Evolutionary conservation across 2,113 vertebrate genomes (phyloP).

Genomic region (Apistogramma diplotaenia): DNA sequence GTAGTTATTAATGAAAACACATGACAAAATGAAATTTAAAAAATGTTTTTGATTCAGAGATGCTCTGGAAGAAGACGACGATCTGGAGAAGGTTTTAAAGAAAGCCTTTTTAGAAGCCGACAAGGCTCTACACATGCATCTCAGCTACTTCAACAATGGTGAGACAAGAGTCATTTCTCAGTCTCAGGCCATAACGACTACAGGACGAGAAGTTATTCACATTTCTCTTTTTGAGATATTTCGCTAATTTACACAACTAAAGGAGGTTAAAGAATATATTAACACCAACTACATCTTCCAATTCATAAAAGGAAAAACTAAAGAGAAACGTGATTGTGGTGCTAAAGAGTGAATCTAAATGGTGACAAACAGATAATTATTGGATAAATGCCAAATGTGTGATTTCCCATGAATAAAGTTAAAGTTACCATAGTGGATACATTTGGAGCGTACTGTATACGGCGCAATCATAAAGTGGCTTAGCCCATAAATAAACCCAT

Average conservation of each 20-base stretch:
- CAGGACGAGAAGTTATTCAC: background rate
- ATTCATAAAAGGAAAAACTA: background rate
- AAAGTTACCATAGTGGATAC: background rate
- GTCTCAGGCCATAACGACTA: background rate
- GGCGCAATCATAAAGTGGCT: background rate
- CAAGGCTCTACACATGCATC: slow-evolving; percentile 82
- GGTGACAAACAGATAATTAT: background rate
- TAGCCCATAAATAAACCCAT: background rate
- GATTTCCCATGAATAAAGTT: background rate
- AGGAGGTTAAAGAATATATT: background rate
- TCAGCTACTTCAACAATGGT: slow-evolving; percentile 84
- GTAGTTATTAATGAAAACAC: background rate
- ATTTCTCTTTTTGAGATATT: background rate
- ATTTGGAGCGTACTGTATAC: background rate
- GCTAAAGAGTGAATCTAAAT: background rate
- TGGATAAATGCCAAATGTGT: background rate
- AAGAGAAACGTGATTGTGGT: background rate
- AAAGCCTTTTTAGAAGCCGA: slow-evolving; percentile 90
- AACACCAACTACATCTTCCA: background rate
- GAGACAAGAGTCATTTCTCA: slow-evolving; percentile 54
- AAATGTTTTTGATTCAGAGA: slow-evolving; percentile 73
- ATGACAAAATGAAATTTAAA: background rate
- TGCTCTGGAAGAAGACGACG: slow-evolving; percentile 83
- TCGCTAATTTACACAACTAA: background rate
- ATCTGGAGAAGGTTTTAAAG: slow-evolving; percentile 87